These are phyloP conservation scores for Oncopodura yosiiana DNA, from an alignment of 1,140 invertebrate species.

Conservation along the genomic window DNA sequence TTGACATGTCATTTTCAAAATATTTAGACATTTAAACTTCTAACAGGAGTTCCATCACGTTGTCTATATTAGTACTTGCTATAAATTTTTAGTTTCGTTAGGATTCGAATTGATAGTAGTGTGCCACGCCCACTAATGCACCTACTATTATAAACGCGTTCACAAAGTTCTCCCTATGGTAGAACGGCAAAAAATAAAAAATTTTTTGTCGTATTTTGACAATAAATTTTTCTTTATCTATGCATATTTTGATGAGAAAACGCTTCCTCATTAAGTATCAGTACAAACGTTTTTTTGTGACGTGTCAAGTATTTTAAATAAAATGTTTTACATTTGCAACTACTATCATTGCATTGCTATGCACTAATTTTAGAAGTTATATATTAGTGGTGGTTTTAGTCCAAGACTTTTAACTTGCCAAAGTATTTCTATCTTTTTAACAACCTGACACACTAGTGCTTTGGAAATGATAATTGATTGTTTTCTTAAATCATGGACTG, in stretches of 20 bases:
- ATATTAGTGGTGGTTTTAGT: not conserved
- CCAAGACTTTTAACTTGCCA: not conserved
- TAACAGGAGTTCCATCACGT: constrained; percentile 3
- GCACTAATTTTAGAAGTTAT: not conserved
- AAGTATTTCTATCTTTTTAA: not conserved
- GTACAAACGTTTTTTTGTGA: not conserved
- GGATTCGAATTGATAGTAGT: not conserved
- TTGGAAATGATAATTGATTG: no score
- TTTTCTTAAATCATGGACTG: no score
- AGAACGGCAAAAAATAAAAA: no score
- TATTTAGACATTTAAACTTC: not conserved
- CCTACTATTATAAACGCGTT: constrained; percentile 7
- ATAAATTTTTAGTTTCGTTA: constrained; percentile 7
- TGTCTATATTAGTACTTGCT: not conserved
- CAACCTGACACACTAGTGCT: no score
- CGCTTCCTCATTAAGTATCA: constrained; percentile 5
- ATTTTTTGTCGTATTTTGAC: no score
- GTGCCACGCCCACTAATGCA: not conserved
- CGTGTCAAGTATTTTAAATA: constrained; percentile 7
- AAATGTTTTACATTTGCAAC: not conserved
- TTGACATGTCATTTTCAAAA: not conserved
- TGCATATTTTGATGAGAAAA: not conserved
- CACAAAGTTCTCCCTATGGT: not conserved
- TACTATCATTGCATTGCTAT: not conserved
- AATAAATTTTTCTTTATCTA: constrained; percentile 5